A percentile compares a stretch with the other conserved stretches of the same genome.
Conservation (phyloP, 2,113 vertebrate species). For the Lophochroa leadbeateri region DNA sequence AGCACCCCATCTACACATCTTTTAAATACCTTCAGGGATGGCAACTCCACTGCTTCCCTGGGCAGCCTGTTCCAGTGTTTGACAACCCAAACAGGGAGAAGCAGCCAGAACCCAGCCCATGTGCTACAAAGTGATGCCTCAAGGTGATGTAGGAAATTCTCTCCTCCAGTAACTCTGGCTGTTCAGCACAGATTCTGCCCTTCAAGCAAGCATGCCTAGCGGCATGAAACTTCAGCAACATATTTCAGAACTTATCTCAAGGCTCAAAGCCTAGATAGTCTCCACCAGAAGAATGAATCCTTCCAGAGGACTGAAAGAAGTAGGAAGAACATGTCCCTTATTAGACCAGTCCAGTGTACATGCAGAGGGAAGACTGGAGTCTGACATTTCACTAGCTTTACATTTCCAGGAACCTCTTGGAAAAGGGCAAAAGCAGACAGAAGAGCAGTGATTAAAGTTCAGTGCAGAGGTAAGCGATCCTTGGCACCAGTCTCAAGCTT, state of each 20-base stretch:
- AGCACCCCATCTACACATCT: neutral
- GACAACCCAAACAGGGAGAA: neutral
- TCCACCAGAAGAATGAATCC: neutral
- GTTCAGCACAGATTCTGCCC: neutral
- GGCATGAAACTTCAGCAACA: neutral
- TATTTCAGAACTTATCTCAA: neutral
- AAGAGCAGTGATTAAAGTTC: neutral
- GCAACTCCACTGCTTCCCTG: neutral
- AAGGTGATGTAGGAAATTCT: neutral
- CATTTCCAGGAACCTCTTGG: neutral
- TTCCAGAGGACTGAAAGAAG: neutral
- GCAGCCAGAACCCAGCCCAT: neutral
- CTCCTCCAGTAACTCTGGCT: accelerated
- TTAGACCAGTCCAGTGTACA: neutral
- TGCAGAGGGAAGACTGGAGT: neutral
- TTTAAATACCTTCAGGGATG: neutral
- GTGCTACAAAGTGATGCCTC: neutral
- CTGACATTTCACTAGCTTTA: neutral
- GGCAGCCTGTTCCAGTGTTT: neutral
- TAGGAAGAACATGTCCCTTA: neutral
- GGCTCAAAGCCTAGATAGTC: neutral
- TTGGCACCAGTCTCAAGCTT: neutral
- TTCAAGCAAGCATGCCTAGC: no score
- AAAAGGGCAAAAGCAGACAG: neutral
- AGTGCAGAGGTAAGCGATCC: neutral